Percentiles rank a stretch among this genome's conserved stretches.
phyloP scores from a whole-genome alignment of 37 sponge, comb jelly and placozoan species.

The Oopsacas minuta region DNA sequence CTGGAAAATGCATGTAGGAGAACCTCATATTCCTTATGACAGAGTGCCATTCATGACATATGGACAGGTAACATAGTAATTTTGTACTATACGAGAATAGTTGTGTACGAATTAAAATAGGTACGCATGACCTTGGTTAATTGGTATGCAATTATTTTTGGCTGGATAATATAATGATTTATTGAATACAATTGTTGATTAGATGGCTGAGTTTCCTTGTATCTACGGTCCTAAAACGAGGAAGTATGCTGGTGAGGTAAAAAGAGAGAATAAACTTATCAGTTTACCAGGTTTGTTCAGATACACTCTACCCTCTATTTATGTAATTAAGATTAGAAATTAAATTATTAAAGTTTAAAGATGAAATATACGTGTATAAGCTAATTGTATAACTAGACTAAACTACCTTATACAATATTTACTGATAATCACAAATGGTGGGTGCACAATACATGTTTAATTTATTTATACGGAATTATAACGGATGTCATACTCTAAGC shows the following conservation, averaged over 20 bases:
- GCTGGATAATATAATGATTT: not conserved
- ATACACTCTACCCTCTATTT: no score
- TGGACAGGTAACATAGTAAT: not conserved
- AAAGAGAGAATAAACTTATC: not conserved
- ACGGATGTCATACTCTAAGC: no score
- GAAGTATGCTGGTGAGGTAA: not conserved
- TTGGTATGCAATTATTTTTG: not conserved
- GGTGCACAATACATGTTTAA: no score
- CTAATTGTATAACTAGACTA: not conserved
- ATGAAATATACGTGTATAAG: no score
- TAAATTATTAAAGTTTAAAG: no score
- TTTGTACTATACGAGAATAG: not conserved
- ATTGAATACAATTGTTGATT: not conserved
- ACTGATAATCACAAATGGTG: no score
- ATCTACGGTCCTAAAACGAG: slow-evolving; percentile 6
- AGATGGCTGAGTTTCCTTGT: slow-evolving; percentile 16
- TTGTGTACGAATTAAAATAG: not conserved
- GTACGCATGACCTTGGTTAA: not conserved
- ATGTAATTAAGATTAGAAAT: no score
- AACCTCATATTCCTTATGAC: slow-evolving; percentile 62
- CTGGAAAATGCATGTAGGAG: slow-evolving; percentile 72
- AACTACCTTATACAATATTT: not conserved
- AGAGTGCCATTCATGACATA: slow-evolving; percentile 64
- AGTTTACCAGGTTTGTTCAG: not conserved
- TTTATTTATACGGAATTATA: no score